phyloP scores from a whole-genome alignment of 2,797 vertebrate species.

The Hipposideros larvatus region DNA sequence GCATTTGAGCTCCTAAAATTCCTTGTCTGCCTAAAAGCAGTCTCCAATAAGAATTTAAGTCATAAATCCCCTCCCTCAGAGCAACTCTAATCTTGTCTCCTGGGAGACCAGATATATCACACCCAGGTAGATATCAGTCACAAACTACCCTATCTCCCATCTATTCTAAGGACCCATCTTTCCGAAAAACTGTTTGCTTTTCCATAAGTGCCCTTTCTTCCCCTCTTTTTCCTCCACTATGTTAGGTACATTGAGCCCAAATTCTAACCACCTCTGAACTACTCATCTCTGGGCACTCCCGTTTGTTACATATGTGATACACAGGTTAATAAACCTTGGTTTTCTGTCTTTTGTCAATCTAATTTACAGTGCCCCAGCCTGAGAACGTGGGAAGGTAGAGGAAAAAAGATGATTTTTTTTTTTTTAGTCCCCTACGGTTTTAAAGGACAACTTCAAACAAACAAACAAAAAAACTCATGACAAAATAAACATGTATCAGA shows the following conservation, averaged over 20 bases:
- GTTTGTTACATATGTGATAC: neutral
- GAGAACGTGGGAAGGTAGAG: neutral
- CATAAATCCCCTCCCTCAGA: neutral
- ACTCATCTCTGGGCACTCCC: neutral
- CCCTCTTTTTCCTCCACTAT: neutral
- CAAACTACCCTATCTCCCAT: neutral
- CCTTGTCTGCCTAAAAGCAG: neutral
- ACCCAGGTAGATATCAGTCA: neutral
- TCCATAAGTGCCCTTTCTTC: neutral
- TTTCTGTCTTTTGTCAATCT: neutral
- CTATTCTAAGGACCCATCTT: neutral
- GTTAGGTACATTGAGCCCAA: neutral
- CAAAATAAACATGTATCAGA: neutral
- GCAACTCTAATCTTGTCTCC: neutral
- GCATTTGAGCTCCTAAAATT: neutral
- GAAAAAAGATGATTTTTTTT: neutral
- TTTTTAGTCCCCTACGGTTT: neutral
- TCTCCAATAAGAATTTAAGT: neutral
- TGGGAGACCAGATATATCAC: neutral
- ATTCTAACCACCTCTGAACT: neutral
- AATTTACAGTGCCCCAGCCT: neutral
- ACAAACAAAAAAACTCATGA: neutral
- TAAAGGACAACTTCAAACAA: neutral
- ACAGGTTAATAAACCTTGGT: neutral
- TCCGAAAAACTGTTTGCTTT: neutral